Evolutionary conservation across 1,140 invertebrate species (phyloP), one percentile per base, ranked within the genome.

Genomic region (Colletes latitarsis): DNA sequence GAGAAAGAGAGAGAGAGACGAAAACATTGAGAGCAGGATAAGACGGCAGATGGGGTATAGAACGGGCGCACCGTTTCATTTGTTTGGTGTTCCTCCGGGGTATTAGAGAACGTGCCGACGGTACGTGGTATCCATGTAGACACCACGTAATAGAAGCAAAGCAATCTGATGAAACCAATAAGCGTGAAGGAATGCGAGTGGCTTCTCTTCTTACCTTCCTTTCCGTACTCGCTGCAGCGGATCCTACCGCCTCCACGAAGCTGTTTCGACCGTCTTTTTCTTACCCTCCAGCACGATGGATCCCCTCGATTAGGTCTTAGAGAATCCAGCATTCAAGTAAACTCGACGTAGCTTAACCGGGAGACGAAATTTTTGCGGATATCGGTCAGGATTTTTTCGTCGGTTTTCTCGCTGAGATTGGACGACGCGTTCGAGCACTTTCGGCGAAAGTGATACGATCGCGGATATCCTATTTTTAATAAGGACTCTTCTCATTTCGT

Each of bases 81-180:
- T 91, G 90, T 90, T 91, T 91, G 87, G 87, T 91, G 89, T 92
- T 91, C 89, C 89, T 88, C 78, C 77, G 78, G 89, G 85, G 88
- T 91, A 90, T 92, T 89, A 90, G 86, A 91, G 87, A 91, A 92
- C 92, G 91, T 92, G 91, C 91, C 87, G 88, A 79, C 80, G 88
- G 87, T 87, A 90, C 90, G 87, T 87, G 90, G 88, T 91, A 91
- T 91, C 87, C 82, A 85, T 87, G 78, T 86, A 85, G 89, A 90
- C 86, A 89, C 86, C 83, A 84, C 78, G 89, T 91, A 90, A 91
- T 92, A 90, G 88, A 91, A 92, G 89, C 89, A 89, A 91, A 89
- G 90, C 89, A 90, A 92, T 93, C 90, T 91, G 90, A 93, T 92
- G 92, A 91, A 93, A 93, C 91, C 91, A 92, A 93, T 92, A 91